phyloP scores from a whole-genome alignment of 2,113 vertebrate genomes.

The Forbesichthys papilliferus region DNA sequence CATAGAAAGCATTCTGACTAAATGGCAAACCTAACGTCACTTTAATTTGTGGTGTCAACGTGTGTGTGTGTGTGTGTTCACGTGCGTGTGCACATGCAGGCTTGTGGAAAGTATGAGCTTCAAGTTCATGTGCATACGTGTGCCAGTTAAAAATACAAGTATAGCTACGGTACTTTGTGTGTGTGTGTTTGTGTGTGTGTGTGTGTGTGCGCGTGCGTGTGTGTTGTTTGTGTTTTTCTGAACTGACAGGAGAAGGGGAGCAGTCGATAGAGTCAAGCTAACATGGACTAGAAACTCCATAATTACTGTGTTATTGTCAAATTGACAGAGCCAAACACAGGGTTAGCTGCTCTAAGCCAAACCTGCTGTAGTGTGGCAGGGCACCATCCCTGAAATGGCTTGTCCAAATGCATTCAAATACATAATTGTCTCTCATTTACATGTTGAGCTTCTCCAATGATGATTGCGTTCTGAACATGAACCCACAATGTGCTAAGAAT shows the following conservation, averaged over 20 bases:
- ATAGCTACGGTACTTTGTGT: conserved; percentile 11
- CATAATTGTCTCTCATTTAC: no score
- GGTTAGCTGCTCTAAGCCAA: not conserved
- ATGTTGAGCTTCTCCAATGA: not conserved
- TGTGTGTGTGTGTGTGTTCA: not conserved
- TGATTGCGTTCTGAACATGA: no score
- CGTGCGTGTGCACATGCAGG: not conserved
- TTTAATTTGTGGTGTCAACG: not conserved
- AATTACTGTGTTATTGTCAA: conserved; percentile 37
- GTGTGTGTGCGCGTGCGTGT: conserved; percentile 21
- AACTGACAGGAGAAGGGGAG: conserved; percentile 26
- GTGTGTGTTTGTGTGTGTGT: no score
- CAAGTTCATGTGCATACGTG: not conserved
- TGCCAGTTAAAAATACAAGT: conserved; percentile 11
- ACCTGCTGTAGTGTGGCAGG: not conserved
- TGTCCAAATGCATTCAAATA: conserved; percentile 15
- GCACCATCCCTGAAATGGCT: conserved; percentile 12
- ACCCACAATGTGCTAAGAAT: no score
- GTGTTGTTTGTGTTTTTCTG: conserved; percentile 33
- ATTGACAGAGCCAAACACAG: not conserved
- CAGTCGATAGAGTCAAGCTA: conserved; percentile 33
- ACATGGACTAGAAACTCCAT: conserved; percentile 25
- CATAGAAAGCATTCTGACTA: conserved; percentile 8
- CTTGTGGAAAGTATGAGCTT: not conserved
- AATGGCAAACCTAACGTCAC: not conserved